Evolutionary conservation across 1,140 invertebrate species (phyloP).

Genomic region (Pseudomyrmex dendroicus): DNA sequence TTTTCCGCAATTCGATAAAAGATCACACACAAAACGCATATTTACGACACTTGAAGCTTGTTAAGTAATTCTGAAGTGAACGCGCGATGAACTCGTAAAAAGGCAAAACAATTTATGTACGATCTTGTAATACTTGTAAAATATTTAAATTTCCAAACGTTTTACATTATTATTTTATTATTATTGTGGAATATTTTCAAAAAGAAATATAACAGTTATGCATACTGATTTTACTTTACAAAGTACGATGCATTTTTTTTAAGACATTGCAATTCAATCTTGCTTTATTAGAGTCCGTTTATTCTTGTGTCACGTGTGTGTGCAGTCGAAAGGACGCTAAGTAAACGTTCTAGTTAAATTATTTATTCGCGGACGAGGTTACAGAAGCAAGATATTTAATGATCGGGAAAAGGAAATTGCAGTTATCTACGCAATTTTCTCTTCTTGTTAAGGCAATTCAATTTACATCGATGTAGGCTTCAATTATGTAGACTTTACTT

Average conservation of each 20-base stretch:
- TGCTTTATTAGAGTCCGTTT: conserved; percentile 1
- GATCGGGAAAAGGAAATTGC: conserved; percentile 33
- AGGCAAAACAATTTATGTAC: background rate
- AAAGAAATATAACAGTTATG: background rate
- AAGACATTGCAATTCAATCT: background rate
- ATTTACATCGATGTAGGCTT: conserved; percentile 4
- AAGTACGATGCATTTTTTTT: background rate
- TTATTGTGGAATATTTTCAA: no score
- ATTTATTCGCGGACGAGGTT: conserved; percentile 42
- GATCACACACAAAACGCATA: conserved; percentile 5
- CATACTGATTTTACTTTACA: background rate
- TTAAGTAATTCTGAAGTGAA: background rate
- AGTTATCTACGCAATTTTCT: background rate
- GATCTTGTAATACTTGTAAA: no score
- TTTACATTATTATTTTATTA: background rate
- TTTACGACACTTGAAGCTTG: background rate
- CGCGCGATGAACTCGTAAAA: background rate
- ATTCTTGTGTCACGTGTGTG: background rate
- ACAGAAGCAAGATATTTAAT: conserved; percentile 27
- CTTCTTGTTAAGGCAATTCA: conserved; percentile 23
- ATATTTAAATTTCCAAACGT: no score
- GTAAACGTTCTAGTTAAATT: conserved; percentile 37
- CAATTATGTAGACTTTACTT: conserved; percentile 26
- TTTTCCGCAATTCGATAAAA: background rate
- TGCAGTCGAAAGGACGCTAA: background rate